Conservation (phyloP, 92 coral and sea anemone genomes). For the Porites cylindrica region DNA sequence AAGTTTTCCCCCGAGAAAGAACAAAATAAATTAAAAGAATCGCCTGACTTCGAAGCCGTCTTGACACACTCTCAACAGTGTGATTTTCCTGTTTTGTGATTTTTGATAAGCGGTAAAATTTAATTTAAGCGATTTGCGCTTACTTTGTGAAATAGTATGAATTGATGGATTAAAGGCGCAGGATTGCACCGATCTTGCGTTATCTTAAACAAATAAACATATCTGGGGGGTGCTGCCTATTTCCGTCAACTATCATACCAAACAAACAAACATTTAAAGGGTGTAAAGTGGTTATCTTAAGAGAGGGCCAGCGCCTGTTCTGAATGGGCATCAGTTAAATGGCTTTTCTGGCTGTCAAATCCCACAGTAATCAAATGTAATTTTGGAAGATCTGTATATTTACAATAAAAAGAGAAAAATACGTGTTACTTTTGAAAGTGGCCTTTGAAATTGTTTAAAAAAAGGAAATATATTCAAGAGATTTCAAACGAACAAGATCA, state of each 20-base stretch:
- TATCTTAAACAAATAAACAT: slow-evolving; percentile 27
- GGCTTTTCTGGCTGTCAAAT: neutral
- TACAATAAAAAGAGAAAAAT: too few relatives aligned
- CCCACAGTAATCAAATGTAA: neutral
- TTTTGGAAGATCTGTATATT: neutral
- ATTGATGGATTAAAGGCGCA: slow-evolving; percentile 10
- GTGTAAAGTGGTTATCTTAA: slow-evolving; percentile 47
- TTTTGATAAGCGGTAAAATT: neutral
- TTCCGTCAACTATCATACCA: slow-evolving; percentile 42
- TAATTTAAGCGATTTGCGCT: neutral
- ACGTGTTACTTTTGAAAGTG: too few relatives aligned
- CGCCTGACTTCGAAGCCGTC: neutral
- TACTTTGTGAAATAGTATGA: neutral
- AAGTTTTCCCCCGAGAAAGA: neutral
- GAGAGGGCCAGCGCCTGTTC: slow-evolving; percentile 4
- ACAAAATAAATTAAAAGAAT: neutral
- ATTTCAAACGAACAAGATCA: slow-evolving; percentile 14
- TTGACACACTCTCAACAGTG: neutral
- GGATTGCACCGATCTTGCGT: slow-evolving; percentile 24
- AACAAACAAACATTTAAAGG: slow-evolving; percentile 43
- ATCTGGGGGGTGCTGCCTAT: slow-evolving; percentile 22
- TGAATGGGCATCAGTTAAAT: neutral
- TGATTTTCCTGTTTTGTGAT: neutral
- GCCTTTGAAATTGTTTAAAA: too few relatives aligned
- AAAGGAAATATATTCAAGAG: neutral